These are phyloP conservation scores for Melospiza melodia DNA, from an alignment of 2,113 vertebrate genomes.

Conservation along the genomic window DNA sequence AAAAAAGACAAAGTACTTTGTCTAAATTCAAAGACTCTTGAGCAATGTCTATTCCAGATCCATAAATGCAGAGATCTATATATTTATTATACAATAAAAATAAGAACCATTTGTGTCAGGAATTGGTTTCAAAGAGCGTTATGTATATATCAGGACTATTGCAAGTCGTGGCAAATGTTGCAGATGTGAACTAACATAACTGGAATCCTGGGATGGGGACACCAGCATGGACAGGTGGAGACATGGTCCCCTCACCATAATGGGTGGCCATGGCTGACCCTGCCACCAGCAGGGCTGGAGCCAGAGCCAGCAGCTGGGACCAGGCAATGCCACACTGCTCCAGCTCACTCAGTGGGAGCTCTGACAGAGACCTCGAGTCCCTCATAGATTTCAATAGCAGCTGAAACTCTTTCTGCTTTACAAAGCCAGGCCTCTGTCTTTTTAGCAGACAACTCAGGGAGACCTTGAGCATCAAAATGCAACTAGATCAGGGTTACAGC, in stretches of 20 bases:
- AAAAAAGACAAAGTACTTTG: background rate
- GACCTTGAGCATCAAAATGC: accelerated
- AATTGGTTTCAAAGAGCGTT: background rate
- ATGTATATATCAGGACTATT: background rate
- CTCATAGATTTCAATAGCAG: background rate
- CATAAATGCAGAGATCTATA: background rate
- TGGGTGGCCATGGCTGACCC: background rate
- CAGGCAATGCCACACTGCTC: background rate
- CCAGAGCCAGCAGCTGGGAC: background rate
- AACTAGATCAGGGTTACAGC: background rate
- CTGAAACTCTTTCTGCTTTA: background rate
- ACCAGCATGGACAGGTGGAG: background rate
- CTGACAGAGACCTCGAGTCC: accelerated
- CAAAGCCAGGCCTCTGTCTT: background rate
- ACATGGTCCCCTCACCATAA: accelerated
- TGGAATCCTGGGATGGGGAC: background rate
- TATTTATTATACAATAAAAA: background rate
- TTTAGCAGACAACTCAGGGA: background rate
- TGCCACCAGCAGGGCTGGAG: background rate
- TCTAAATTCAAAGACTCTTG: background rate
- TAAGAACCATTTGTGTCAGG: background rate
- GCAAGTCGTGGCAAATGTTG: background rate
- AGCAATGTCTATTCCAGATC: background rate
- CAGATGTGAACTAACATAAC: background rate
- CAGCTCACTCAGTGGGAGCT: background rate